These are phyloP conservation scores for Meriones unguiculatus DNA, from an alignment of 2,113 vertebrate genomes.

Conservation along the genomic window DNA sequence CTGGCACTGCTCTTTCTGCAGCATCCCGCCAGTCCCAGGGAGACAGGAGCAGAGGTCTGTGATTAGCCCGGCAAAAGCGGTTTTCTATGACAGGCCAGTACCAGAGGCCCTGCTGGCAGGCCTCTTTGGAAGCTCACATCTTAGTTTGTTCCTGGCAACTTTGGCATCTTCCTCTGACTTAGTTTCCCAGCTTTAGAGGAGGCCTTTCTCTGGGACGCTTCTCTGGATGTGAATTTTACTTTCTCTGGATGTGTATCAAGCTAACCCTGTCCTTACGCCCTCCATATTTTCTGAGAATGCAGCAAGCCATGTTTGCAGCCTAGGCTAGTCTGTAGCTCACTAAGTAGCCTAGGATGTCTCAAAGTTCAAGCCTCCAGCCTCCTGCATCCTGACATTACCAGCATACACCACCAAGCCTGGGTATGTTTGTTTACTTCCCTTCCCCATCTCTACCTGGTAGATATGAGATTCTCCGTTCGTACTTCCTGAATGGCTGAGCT, in stretches of 20 bases:
- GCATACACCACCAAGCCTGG: not conserved
- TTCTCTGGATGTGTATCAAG: no score
- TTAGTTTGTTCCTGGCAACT: not conserved
- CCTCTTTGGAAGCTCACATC: not conserved
- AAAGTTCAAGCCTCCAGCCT: not conserved
- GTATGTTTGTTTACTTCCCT: not conserved
- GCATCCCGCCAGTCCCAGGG: not conserved
- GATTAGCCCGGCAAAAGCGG: not conserved
- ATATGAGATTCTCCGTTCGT: not conserved
- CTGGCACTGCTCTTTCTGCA: not conserved
- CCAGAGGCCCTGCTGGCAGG: not conserved
- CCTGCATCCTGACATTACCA: not conserved
- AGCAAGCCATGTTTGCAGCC: not conserved
- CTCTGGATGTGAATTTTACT: not conserved
- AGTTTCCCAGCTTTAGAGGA: slow-evolving; percentile 33
- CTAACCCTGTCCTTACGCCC: not conserved
- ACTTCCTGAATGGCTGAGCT: not conserved
- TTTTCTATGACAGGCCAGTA: not conserved
- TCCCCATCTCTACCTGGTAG: not conserved
- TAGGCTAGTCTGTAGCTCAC: not conserved
- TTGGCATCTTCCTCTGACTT: not conserved
- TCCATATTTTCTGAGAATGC: not conserved
- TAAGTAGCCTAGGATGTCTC: not conserved
- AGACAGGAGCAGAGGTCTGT: not conserved
- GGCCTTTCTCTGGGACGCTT: not conserved